These are phyloP conservation scores for Lampris incognitus DNA, from an alignment of 2,113 vertebrate genomes.

Conservation along the genomic window DNA sequence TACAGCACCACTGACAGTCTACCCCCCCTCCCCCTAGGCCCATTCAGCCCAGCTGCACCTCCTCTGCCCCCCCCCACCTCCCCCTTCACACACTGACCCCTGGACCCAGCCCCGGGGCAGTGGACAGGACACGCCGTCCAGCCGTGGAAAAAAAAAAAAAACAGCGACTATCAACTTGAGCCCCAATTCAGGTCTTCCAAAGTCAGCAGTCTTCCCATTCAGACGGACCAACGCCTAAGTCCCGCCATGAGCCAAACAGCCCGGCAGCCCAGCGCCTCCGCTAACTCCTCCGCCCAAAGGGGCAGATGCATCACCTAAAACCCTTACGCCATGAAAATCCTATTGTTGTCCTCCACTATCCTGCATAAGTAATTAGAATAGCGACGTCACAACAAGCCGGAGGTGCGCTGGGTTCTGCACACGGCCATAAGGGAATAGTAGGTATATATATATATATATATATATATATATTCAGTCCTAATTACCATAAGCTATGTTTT, in stretches of 20 bases:
- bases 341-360: too few species aligned
- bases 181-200: constrained; percentile 7
- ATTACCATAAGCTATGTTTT: too few species aligned
- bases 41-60: constrained; percentile 61
- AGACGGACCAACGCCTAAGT: background rate
- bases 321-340: too few species aligned
- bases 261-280: background rate
- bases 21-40: constrained; percentile 25
- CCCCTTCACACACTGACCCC: constrained; percentile 66
- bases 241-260: background rate
- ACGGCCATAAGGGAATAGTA: too few species aligned
- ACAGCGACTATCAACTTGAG: constrained; percentile 34
- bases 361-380: too few species aligned
- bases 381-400: too few species aligned
- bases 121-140: constrained; percentile 33
- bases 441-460: too few species aligned
- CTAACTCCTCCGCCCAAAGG: background rate
- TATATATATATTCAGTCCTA: too few species aligned
- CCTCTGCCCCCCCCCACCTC: constrained; percentile 42
- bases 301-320: too few species aligned
- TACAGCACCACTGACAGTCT: constrained; percentile 33
- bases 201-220: background rate
- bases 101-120: constrained; percentile 60
- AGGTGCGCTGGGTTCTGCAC: too few species aligned
- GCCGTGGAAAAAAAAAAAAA: background rate